Base-by-base conservation (phyloP, 2,113 vertebrate species). In the Motacilla tschutschensis region DNA sequence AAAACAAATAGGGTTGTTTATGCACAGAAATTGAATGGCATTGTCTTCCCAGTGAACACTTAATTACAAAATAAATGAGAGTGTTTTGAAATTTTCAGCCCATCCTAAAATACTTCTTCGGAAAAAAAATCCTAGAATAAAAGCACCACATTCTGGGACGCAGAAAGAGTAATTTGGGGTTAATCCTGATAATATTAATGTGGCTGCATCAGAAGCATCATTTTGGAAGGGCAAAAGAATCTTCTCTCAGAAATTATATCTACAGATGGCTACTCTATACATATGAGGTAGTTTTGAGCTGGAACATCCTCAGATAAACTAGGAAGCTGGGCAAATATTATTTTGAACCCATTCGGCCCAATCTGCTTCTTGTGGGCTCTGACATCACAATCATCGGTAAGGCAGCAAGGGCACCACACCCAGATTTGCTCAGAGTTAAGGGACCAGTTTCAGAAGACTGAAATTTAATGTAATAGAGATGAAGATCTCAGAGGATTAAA, bases 401-500 rank as follows among this genome's bases (percentile, higher is more conserved):
- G 53, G 50, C 38, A 71, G 53, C 31, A 71, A 74, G 33, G 57
- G 66, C 66, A 75, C 22, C 25, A 40, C 16, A 40, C n/a, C 82
- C 75, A 65, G 46, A 83, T 65, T 54, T 78, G 33, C 76, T 89
- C 35, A 67, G 69, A 84, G 43, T 44, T 72, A 55, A 81, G 25
- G 67, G 31, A 85, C 3, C 9, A 70, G 8, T 36, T 93, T 91
- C 65, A 80, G 16, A 86, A 90, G 62, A 40, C 28, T 50, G 33
- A 69, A 76, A 84, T 86, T 91, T 78, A 88, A 72, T 69, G 33
- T 15, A 44, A 41, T 54, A 43, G 47, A 62, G 28, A 63, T 29
- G 16, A 94, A 83, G 53, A 60, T 38, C 38, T 84, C 83, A 71
- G 67, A 93, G 53, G 31, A 87, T 89, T 93, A 74, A 46, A 84